phyloP scores from a whole-genome alignment of 37 sponge, comb jelly and placozoan genomes.

The Diacarnus erythraeanus region DNA sequence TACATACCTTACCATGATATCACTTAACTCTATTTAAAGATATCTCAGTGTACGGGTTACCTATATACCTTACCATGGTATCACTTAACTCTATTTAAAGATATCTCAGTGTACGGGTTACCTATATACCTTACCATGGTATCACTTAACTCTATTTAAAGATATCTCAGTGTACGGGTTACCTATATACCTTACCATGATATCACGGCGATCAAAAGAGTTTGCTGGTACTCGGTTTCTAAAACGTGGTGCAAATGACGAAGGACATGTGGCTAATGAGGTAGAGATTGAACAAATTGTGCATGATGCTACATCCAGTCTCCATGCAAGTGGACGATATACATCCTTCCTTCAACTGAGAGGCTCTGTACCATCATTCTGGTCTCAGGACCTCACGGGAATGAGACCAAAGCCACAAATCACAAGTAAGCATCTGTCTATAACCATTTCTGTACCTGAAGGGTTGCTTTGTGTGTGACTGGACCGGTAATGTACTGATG shows the following conservation, averaged over 20 bases:
- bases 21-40: constrained; percentile 80
- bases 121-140: constrained; percentile 91
- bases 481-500: too few relatives aligned
- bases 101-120: constrained; percentile 85
- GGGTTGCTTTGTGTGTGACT: too few relatives aligned
- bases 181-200: constrained; percentile 89
- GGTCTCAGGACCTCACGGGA: constrained; percentile 83
- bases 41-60: constrained; percentile 83
- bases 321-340: constrained; percentile 78
- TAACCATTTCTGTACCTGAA: too few relatives aligned
- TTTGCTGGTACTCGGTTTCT: constrained; percentile 97
- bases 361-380: constrained; percentile 93
- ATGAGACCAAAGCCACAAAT: constrained; percentile 62
- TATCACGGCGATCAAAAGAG: constrained; percentile 85
- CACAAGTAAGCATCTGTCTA: constrained; percentile 40
- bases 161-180: constrained; percentile 89
- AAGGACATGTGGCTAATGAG: constrained; percentile 97
- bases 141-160: constrained; percentile 74
- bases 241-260: constrained; percentile 93
- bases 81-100: constrained; percentile 81
- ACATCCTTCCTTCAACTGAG: constrained; percentile 92
- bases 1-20: constrained; percentile 91
- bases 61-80: constrained; percentile 90
- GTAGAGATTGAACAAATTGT: constrained; percentile 96
- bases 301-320: constrained; percentile 77